Evolutionary conservation across 2,113 vertebrate genomes (phyloP).

Genomic region (Tonatia bakeri): DNA sequence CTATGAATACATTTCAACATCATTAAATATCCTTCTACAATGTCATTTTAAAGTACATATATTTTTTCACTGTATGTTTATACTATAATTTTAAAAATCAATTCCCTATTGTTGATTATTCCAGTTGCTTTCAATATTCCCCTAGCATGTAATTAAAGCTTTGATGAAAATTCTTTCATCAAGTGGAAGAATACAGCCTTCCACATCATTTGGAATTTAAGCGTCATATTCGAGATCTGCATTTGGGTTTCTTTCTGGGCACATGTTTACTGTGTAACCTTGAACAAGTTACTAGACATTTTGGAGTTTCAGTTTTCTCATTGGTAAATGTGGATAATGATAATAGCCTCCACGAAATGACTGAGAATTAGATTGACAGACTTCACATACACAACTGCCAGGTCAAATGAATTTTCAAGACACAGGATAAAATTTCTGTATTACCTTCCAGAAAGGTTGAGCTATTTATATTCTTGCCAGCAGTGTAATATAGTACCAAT

Average conservation of each 20-base stretch:
- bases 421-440: not conserved
- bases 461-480: constrained; percentile 22
- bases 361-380: not conserved
- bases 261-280: not conserved
- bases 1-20: not conserved
- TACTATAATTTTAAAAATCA: not conserved
- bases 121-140: not conserved
- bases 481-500: not conserved
- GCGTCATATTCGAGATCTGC: not conserved
- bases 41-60: not conserved
- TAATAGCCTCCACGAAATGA: not conserved
- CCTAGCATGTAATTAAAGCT: not conserved
- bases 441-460: constrained; percentile 1
- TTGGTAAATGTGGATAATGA: not conserved
- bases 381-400: not conserved
- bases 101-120: not conserved
- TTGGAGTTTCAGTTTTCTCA: not conserved
- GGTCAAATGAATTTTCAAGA: constrained; percentile 25
- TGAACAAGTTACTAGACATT: not conserved
- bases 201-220: not conserved
- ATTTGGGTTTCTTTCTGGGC: not conserved
- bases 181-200: not conserved
- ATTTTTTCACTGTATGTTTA: not conserved
- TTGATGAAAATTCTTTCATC: not conserved
- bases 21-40: not conserved